Evolutionary conservation across 1,140 invertebrate genomes (phyloP), one percentile per base, ranked within the genome.

Genomic region (Drosophila seguyi): DNA sequence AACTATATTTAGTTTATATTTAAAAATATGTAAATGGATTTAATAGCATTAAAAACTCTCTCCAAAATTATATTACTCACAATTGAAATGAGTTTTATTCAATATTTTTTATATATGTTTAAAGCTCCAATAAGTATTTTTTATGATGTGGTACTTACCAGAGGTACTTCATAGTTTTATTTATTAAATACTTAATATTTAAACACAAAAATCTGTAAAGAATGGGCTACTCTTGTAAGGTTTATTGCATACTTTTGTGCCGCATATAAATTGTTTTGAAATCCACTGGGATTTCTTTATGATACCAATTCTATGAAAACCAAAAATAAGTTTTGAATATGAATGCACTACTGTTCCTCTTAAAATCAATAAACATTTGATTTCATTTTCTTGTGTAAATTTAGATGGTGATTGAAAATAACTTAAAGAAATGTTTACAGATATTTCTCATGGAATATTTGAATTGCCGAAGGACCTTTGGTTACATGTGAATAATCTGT

Each of bases 401-500:
- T 48, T 48, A 1, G 4, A 22, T 53, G 31, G 14, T 20, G 13
- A 16, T 36, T 34, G 13, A 22, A 22, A 53, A 53, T 36, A 53
- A 36, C 50, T 16, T 36, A 36, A 16, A 14, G 18, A 36, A 53
- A 36, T 53, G 50, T 22, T 36, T 36, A 53, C 50, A 22, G 31
- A 53, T 16, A 53, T 36, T 22, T 38, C 50, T 38, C 34, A 53
- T 53, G 31, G 18, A 16, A 22, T 53, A 22, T 36, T 22, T 20
- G 18, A 20, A 20, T 20, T 34, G 48, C 27, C 48, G 27, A 31
- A 18, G 3, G 18, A 31, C 27, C 25, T n/a, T 31, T 7, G 18
- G 13, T 52, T 16, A 53, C 50, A 53, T 53, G 31, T 53, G 31
- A 53, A 53, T 22, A 22, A 36, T 53, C 50, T 22, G 18, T 36